Base-by-base conservation (phyloP, 1,140 invertebrate species). In the Caenorhabditis briggsae region DNA sequence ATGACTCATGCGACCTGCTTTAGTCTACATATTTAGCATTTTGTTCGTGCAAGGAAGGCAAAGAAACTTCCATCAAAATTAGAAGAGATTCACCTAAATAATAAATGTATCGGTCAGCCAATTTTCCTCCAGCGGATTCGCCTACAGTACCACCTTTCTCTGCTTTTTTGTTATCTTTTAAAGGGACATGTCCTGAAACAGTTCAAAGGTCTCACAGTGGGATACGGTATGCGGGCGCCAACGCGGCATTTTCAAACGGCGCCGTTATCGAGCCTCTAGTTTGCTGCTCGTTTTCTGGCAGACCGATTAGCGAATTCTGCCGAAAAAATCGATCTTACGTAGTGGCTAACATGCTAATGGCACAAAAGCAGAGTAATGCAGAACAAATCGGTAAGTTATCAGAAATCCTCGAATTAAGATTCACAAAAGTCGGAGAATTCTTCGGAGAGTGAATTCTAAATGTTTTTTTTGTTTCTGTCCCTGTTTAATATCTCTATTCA, bases 151-250 rank as follows among this genome's bases (percentile, higher is more conserved):
- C 33, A 70, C 70, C 25, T 18, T 50, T 43, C 14, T n/a, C n/a
- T 11, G 11, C 50, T 1, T 78, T 48, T 12, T 9, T 50, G 1
- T 48, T 46, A 48, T n/a, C 14, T 3, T 50, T 78, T 23, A 23
- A 78, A 78, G 70, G 70, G 7, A 14, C 70, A 78, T 50, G 23
- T 11, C 70, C 18, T 20, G n/a, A 53, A 20, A 78, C 33, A 50
- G 43, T 23, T 5, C 7, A 78, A 9, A n/a, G 70, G 70, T 78
- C 70, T 43, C 70, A n/a, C 6, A 46, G 12, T 0, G 70, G 53
- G n/a, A 53, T 78, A 78, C 70, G 70, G 70, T 78, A 78, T 3
- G 70, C n/a, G 70, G 53, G 70, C 70, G 70, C 70, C 70, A 78
- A 78, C 70, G 20, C n/a, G 46, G n/a, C 70, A n/a, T 5, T 18